These are phyloP conservation scores for Datnioides undecimradiatus DNA, from an alignment of 2,113 vertebrate genomes.

Conservation along the genomic window DNA sequence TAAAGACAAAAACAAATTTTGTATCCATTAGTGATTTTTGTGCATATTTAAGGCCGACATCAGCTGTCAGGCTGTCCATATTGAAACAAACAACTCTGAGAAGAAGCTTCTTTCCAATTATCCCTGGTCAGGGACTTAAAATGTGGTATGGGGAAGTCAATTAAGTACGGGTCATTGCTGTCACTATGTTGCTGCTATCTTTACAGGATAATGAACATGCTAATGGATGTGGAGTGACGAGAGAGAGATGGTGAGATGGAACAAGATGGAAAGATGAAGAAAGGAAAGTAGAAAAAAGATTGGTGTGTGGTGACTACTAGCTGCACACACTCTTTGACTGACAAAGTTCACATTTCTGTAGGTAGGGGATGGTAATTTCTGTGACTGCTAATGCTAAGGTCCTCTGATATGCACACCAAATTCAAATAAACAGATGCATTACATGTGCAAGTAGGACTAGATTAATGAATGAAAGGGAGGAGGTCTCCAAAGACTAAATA, in stretches of 20 bases:
- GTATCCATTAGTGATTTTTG: neutral
- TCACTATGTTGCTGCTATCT: slow-evolving; percentile 47
- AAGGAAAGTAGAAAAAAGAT: slow-evolving; percentile 1
- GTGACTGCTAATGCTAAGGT: too few species aligned
- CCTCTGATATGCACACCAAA: neutral
- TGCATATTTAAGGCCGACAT: neutral
- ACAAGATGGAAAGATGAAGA: slow-evolving; percentile 11
- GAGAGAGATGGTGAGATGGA: slow-evolving; percentile 35
- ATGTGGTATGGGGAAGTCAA: slow-evolving; percentile 33
- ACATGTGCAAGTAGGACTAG: neutral
- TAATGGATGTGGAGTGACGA: slow-evolving; percentile 56
- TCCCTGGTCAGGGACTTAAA: slow-evolving; percentile 34
- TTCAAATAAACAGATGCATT: neutral
- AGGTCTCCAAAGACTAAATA: neutral
- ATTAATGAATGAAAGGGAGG: neutral
- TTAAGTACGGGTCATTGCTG: slow-evolving; percentile 51
- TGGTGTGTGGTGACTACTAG: neutral
- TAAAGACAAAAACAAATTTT: neutral
- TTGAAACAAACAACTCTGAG: neutral
- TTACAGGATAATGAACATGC: slow-evolving; percentile 70
- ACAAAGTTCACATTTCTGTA: neutral
- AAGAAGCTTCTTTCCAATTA: slow-evolving; percentile 28
- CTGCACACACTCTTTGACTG: slow-evolving; percentile 1
- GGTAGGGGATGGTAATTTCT: too few species aligned
- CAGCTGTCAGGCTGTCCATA: neutral